Conservation (phyloP, 2,113 vertebrate genomes). For the Uria aalge region DNA sequence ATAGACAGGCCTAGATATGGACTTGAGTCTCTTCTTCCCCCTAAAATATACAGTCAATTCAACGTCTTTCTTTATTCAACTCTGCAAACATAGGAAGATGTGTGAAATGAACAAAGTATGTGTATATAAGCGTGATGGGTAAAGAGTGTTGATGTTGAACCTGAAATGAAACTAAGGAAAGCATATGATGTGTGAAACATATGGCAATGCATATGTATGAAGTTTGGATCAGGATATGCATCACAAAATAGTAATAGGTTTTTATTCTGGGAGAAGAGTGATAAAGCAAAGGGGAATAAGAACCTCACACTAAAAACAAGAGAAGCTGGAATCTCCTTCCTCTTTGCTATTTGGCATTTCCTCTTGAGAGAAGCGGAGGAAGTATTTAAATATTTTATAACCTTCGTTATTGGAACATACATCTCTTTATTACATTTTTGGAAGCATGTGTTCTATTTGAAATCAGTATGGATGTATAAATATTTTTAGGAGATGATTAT, state of each 20-base stretch:
- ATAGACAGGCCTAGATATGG: background rate
- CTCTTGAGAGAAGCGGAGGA: constrained; percentile 45
- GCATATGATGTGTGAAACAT: constrained; percentile 72
- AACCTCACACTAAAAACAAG: constrained; percentile 68
- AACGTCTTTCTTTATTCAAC: constrained; percentile 4
- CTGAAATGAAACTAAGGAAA: constrained; percentile 69
- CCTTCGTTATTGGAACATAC: constrained; percentile 50
- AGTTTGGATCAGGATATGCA: constrained; percentile 66
- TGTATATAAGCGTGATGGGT: constrained; percentile 67
- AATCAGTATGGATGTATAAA: constrained; percentile 50
- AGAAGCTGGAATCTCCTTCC: constrained; percentile 64
- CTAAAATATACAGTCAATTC: background rate
- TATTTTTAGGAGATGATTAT: constrained; percentile 56
- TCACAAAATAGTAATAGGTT: constrained; percentile 64
- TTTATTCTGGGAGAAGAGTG: constrained; percentile 65
- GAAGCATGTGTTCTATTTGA: constrained; percentile 46
- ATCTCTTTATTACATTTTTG: constrained; percentile 47
- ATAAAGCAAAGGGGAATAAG: constrained; percentile 59
- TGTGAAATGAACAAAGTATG: constrained; percentile 69
- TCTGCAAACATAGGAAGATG: constrained; percentile 63
- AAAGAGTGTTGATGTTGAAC: constrained; percentile 71
- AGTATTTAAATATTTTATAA: constrained; percentile 60
- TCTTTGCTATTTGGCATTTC: constrained; percentile 55
- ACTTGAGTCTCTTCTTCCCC: background rate
- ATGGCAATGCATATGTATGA: constrained; percentile 77